Percentiles rank a stretch among this genome's conserved stretches.
Conservation (phyloP, 2,888 invertebrate species). For the Fissipunctia ypsillon region DNA sequence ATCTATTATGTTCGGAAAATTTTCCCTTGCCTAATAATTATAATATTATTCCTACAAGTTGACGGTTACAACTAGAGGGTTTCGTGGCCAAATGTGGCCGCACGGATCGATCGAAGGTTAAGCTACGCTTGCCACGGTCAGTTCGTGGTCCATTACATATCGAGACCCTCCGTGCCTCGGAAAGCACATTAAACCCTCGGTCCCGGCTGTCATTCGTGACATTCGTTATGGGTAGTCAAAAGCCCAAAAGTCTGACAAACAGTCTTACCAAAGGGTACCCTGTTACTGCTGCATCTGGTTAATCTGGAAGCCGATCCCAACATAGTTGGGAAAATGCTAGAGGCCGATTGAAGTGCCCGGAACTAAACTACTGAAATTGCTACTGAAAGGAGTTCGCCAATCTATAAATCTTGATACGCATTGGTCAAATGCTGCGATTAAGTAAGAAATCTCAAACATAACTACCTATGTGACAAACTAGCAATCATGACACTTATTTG, state of each 20-base stretch:
- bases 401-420: not conserved
- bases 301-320: not conserved
- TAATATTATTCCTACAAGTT: too few relatives aligned
- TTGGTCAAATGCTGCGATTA: not conserved
- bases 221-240: not conserved
- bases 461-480: not conserved
- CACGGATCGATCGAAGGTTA: not conserved
- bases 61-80: not conserved
- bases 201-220: not conserved
- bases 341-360: not conserved
- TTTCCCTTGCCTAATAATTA: not conserved
- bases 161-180: too few relatives aligned
- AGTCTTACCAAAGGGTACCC: not conserved
- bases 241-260: not conserved
- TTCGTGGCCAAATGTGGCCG: not conserved
- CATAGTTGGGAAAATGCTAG: too few relatives aligned
- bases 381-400: not conserved
- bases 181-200: not conserved
- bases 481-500: too few relatives aligned
- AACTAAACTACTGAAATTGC: too few relatives aligned
- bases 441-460: not conserved
- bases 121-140: not conserved
- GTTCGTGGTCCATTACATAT: too few relatives aligned
- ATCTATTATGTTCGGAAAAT: conserved; percentile 1
- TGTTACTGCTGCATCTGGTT: not conserved